phyloP scores from a whole-genome alignment of 2,888 invertebrate species.

The Ryuthela nishihirai region DNA sequence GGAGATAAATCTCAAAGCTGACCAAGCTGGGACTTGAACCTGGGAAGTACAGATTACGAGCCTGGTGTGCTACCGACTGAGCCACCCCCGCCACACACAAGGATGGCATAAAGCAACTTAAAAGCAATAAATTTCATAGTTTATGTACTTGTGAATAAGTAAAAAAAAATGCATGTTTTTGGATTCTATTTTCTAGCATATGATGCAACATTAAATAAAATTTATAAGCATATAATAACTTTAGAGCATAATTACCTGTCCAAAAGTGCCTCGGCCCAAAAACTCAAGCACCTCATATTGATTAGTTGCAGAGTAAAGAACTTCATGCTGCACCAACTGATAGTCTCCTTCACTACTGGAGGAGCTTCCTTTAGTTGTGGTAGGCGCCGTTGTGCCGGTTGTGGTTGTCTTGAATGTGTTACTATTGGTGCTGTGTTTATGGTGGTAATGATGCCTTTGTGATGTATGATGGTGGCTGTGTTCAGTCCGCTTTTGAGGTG shows the following conservation, averaged over 20 bases:
- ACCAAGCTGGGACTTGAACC: no score
- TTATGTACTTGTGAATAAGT: no score
- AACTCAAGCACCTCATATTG: slow-evolving; percentile 97
- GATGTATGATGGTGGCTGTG: slow-evolving; percentile 12
- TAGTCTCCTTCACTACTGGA: slow-evolving; percentile 95
- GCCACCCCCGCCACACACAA: no score
- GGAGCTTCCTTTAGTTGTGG: slow-evolving; percentile 61
- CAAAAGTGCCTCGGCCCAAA: slow-evolving; percentile 98
- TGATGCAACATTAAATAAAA: no score
- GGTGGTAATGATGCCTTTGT: slow-evolving; percentile 13
- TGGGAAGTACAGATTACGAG: no score
- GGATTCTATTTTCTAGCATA: no score
- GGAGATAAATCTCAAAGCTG: no score
- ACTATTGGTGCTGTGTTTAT: slow-evolving; percentile 18
- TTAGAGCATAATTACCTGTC: slow-evolving; percentile 60
- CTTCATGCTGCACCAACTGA: slow-evolving; percentile 96
- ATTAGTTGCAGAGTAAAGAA: slow-evolving; percentile 86
- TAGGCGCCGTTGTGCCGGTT: slow-evolving; percentile 25
- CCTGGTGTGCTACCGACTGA: no score
- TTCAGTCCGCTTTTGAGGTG: slow-evolving; percentile 7
- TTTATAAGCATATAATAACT: no score
- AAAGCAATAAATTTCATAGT: no score
- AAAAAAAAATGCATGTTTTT: no score
- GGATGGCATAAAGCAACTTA: no score
- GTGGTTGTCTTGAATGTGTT: slow-evolving; percentile 33